Conservation (phyloP, 92 coral and sea anemone species). For the Zoanthus gigantus region DNA sequence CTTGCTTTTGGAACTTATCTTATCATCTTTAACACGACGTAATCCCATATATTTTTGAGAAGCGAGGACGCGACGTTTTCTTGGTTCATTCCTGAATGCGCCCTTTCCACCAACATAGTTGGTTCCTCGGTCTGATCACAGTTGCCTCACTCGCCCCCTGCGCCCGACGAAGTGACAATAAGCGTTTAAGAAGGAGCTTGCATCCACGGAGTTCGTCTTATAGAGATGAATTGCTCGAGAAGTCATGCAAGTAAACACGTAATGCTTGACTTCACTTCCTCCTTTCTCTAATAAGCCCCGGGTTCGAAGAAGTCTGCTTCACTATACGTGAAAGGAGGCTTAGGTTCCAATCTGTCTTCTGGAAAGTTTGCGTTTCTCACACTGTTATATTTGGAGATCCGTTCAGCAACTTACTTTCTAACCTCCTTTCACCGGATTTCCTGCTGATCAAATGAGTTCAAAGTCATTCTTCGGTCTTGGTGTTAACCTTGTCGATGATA, state of each 20-base stretch:
- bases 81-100: conserved; percentile 37
- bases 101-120: conserved; percentile 40
- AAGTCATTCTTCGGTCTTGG: conserved; percentile 42
- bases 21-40: conserved; percentile 7
- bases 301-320: conserved; percentile 40
- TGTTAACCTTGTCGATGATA: conserved; percentile 18
- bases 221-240: conserved; percentile 24
- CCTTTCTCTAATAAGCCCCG: conserved; percentile 40
- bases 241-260: conserved; percentile 44
- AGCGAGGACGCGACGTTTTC: conserved; percentile 22
- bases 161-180: conserved; percentile 27
- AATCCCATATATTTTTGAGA: conserved; percentile 29
- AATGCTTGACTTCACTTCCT: conserved; percentile 35
- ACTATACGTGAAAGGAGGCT: conserved; percentile 24
- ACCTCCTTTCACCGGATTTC: conserved; percentile 38
- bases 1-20: conserved; percentile 34
- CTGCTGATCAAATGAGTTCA: conserved; percentile 5
- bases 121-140: conserved; percentile 43
- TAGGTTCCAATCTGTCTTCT: conserved; percentile 27
- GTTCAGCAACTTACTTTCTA: conserved; percentile 11
- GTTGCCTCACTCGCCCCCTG: conserved; percentile 13
- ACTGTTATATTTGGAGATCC: conserved; percentile 24
- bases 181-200: conserved; percentile 40
- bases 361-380: conserved; percentile 42
- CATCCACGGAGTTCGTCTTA: conserved; percentile 11